Evolutionary conservation across 2,113 vertebrate genomes (phyloP).

Genomic region (Sinocyclocheilus maitianheensis): DNA sequence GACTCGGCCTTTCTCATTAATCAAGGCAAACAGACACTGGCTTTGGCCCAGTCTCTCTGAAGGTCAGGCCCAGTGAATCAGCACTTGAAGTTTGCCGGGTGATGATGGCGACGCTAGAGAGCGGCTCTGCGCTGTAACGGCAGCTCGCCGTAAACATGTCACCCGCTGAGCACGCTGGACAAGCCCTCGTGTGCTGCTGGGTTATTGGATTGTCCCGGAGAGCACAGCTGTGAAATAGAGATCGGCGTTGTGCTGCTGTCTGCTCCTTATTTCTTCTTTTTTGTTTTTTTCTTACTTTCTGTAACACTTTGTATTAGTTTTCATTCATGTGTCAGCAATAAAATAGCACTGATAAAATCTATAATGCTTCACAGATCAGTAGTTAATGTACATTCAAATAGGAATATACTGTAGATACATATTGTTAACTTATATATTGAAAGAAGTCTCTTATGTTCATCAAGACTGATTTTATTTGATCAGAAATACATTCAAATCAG

Average conservation of each 20-base stretch:
- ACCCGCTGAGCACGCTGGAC: not conserved
- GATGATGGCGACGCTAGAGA: not conserved
- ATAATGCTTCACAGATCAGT: not conserved
- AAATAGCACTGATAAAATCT: not conserved
- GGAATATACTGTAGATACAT: too few relatives aligned
- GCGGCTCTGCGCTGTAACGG: constrained; percentile 1
- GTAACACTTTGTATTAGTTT: not conserved
- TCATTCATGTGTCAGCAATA: not conserved
- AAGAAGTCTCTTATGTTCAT: too few relatives aligned
- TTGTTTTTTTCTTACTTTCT: not conserved
- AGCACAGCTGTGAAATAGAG: not conserved
- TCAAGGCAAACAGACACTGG: constrained; percentile 42
- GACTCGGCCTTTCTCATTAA: constrained; percentile 33
- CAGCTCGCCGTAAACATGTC: constrained; percentile 3
- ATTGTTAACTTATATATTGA: too few relatives aligned
- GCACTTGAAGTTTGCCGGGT: constrained; percentile 19
- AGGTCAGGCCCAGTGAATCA: constrained; percentile 54
- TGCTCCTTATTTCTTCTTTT: not conserved
- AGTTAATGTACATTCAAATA: not conserved
- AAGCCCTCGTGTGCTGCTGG: not conserved
- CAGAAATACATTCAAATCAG: too few relatives aligned
- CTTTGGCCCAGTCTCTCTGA: constrained; percentile 46
- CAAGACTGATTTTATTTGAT: too few relatives aligned
- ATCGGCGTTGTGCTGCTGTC: not conserved
- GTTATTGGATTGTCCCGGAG: not conserved